Evolutionary conservation across 2,797 vertebrate species (phyloP).

Genomic region (Brachymystax lenok): DNA sequence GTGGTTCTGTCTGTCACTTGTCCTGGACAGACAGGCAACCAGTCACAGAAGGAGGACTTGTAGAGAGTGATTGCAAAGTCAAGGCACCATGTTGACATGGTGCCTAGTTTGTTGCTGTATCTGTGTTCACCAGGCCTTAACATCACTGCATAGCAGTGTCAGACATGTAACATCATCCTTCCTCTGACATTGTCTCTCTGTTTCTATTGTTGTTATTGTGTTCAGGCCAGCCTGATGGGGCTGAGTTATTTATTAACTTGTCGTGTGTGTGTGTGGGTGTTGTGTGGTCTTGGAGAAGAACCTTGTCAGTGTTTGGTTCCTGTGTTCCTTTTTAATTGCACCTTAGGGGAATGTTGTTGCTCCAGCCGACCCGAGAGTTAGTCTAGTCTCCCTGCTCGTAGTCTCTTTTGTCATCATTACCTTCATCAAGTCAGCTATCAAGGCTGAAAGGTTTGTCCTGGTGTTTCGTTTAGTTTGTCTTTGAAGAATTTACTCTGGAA

Average conservation of each 20-base stretch:
- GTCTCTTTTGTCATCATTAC: constrained; percentile 53
- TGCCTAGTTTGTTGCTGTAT: background rate
- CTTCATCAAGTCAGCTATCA: background rate
- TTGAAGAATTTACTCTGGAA: background rate
- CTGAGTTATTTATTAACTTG: constrained; percentile 65
- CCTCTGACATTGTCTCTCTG: constrained; percentile 13
- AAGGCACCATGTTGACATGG: background rate
- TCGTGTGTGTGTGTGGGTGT: constrained; percentile 19
- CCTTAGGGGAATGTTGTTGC: constrained; percentile 52
- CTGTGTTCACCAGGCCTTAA: background rate
- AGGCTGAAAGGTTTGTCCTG: background rate
- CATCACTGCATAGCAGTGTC: background rate
- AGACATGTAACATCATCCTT: background rate
- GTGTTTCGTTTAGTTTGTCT: background rate
- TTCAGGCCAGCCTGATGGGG: constrained; percentile 24
- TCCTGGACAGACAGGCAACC: background rate
- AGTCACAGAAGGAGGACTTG: background rate
- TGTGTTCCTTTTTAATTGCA: constrained; percentile 63
- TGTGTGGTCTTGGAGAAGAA: constrained; percentile 48
- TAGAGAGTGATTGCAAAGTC: background rate
- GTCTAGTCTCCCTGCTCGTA: constrained; percentile 31
- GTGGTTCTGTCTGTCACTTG: background rate
- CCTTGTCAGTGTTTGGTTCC: constrained; percentile 51
- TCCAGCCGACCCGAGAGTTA: constrained; percentile 26
- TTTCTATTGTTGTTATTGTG: constrained; percentile 34